Base-by-base conservation (phyloP, 2,797 vertebrate species). In the Danio kyathit region DNA sequence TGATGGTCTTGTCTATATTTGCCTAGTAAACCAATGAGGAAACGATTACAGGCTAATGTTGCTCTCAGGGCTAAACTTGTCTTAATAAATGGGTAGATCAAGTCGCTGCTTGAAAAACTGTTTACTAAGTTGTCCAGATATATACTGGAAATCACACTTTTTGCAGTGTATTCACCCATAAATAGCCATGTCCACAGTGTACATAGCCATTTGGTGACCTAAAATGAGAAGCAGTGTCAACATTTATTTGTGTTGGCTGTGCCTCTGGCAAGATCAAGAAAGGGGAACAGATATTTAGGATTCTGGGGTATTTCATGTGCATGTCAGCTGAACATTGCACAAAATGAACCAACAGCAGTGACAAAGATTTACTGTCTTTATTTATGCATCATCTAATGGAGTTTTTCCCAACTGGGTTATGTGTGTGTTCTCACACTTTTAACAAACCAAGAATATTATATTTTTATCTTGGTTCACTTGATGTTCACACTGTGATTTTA, bases 31-130 rank as follows among this genome's bases (percentile, higher is more conserved):
- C 71, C 74, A 79, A 79, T 10, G 44, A 56, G 82, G 76, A 70
- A 75, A 74, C 71, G 56, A 70, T 79, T 75, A 75, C 9, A 66
- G 66, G n/a, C 76, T 79, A 79, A 83, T 79, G 63, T 74, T 54
- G 49, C 61, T 57, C 64, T 75, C 65, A 51, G 56, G 72, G 77
- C 76, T 80, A 65, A 79, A 76, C 43, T 48, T 46, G 77, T 75
- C 77, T 71, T 54, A 44, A 40, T 70, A 80, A 80, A 76, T 43
- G 17, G 44, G 12, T 17, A 19, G 66, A 70, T 29, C n/a, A 13
- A 17, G n/a, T 74, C 4, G 19, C 19, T 40, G 38, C 46, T 69
- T 48, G 44, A 14, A 13, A 57, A 57, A 71, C 46, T 52, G 46
- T 70, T 83, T 71, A 46, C 71, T 14, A 64, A 70, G n/a, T 12